phyloP scores from a whole-genome alignment of 2,113 vertebrate genomes.

The Pterocles burchelli region DNA sequence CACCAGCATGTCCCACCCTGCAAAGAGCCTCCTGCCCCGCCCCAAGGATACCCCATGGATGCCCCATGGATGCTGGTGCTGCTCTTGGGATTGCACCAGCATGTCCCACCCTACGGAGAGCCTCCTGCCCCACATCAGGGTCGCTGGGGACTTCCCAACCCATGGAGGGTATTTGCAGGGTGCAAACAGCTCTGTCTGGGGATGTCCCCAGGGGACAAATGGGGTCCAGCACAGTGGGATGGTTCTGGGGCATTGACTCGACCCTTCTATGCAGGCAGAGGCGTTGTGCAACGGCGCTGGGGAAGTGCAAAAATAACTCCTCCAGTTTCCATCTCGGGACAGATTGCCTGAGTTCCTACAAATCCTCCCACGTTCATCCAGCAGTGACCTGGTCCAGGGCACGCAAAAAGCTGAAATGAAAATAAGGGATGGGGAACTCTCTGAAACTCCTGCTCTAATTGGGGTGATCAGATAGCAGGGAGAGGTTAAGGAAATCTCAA shows the following conservation, averaged over 20 bases:
- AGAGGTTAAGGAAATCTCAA: background rate
- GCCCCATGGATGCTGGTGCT: background rate
- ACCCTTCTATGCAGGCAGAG: background rate
- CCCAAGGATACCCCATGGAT: too few relatives aligned
- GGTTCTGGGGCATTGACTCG: background rate
- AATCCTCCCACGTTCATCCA: background rate
- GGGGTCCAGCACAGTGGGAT: background rate
- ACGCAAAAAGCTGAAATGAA: background rate
- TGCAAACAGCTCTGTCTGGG: background rate
- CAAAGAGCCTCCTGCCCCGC: background rate
- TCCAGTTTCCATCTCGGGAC: background rate
- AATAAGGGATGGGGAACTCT: background rate
- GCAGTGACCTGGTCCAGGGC: background rate
- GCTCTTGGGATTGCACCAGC: background rate
- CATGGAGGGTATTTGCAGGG: fast-evolving
- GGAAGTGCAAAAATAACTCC: background rate
- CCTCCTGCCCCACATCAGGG: fast-evolving
- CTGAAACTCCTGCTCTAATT: fast-evolving
- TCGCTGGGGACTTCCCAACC: background rate
- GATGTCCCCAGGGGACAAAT: too few relatives aligned
- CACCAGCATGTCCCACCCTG: background rate
- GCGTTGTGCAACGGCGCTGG: background rate
- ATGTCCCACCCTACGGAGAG: background rate
- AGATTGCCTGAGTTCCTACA: background rate
- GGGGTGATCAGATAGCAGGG: background rate